Conservation (phyloP, 2,113 vertebrate genomes). For the Phalacrocorax pelagicus region DNA sequence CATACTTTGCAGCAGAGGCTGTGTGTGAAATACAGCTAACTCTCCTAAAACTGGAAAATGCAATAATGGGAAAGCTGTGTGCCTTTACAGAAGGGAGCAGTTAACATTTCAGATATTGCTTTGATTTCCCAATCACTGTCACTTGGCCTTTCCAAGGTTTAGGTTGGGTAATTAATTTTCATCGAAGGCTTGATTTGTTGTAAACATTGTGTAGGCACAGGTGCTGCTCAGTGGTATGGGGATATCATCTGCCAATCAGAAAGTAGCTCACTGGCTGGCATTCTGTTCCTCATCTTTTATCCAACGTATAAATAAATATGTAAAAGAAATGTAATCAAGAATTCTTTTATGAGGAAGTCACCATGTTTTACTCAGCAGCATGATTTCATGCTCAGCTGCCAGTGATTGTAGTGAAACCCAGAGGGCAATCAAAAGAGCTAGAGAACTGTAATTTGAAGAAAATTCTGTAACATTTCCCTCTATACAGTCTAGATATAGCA, state of each 20-base stretch:
- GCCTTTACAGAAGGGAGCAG: not conserved
- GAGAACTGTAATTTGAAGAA: not conserved
- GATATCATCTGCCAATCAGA: not conserved
- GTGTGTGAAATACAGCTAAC: not conserved
- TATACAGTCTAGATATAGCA: not conserved
- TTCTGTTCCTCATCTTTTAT: not conserved
- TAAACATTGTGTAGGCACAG: not conserved
- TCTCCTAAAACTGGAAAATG: not conserved
- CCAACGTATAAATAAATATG: not conserved
- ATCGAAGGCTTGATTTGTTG: not conserved
- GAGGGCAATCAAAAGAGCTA: constrained; percentile 9
- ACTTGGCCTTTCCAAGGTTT: not conserved
- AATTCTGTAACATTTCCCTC: not conserved
- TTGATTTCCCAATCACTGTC: constrained; percentile 1
- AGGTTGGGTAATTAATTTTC: not conserved
- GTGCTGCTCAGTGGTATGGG: not conserved
- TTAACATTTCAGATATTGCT: not conserved
- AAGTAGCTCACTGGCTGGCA: not conserved
- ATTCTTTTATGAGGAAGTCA: not conserved
- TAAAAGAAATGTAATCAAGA: not conserved
- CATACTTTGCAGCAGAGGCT: not conserved
- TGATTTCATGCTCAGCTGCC: constrained; percentile 28
- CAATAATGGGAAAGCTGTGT: not conserved
- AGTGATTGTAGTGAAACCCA: not conserved
- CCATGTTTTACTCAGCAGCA: constrained; percentile 1